A percentile compares a stretch with the other conserved stretches of the same genome.
Evolutionary conservation across 2,113 vertebrate genomes (phyloP).

Genomic region (Seriola dumerili): DNA sequence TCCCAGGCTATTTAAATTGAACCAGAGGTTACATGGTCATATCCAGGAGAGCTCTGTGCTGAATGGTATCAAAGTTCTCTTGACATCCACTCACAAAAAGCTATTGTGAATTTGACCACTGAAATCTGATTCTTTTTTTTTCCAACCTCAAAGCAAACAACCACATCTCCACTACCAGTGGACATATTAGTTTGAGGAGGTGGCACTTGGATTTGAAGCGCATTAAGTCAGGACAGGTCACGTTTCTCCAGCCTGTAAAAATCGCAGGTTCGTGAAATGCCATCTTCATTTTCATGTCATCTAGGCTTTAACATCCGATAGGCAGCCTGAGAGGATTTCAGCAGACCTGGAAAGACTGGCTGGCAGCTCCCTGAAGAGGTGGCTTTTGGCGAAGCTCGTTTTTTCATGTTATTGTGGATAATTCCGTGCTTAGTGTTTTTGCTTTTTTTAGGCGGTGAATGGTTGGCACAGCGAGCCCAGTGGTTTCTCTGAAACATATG

Average conservation of each 20-base stretch:
- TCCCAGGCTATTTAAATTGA: conserved; percentile 1
- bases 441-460: conserved; percentile 49
- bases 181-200: conserved; percentile 10
- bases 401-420: conserved; percentile 40
- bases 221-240: conserved; percentile 31
- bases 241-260: conserved; percentile 13
- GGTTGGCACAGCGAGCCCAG: conserved; percentile 63
- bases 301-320: conserved; percentile 53
- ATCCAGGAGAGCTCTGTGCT: neutral
- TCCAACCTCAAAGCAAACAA: conserved; percentile 26
- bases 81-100: conserved; percentile 67
- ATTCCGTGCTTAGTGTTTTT: conserved; percentile 28
- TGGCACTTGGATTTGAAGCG: conserved; percentile 16
- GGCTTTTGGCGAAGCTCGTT: conserved; percentile 29
- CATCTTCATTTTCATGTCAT: conserved; percentile 49
- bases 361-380: conserved; percentile 48
- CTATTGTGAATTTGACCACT: conserved; percentile 65
- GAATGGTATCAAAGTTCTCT: neutral
- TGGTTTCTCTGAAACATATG: conserved; percentile 58
- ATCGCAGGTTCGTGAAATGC: conserved; percentile 46
- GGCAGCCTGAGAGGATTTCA: conserved; percentile 43
- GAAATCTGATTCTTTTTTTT: conserved; percentile 65
- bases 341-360: conserved; percentile 41
- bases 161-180: conserved; percentile 8
- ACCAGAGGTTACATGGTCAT: neutral